Evolutionary conservation across 1,140 invertebrate species (phyloP).

Genomic region (Tetraneura akinire): DNA sequence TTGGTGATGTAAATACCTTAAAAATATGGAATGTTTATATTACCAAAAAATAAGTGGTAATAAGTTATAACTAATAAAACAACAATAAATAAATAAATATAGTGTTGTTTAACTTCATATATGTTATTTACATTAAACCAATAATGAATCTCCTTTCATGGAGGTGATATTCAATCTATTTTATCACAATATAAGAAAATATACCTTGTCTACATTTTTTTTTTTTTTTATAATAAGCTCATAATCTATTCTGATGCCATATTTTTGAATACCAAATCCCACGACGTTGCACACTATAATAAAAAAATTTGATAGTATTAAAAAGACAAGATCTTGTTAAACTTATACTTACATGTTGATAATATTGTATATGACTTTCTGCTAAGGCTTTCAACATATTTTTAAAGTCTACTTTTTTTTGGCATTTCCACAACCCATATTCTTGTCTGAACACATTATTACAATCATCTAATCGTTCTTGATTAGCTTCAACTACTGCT

Average conservation of each 20-base stretch:
- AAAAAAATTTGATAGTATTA: neutral
- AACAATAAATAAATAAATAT: conserved; percentile 14
- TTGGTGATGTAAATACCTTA: conserved; percentile 24
- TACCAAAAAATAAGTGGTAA: conserved; percentile 18
- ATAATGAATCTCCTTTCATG: neutral
- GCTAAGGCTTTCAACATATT: conserved; percentile 68
- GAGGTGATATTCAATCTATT: neutral
- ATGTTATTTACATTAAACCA: neutral
- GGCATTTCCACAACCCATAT: conserved; percentile 71
- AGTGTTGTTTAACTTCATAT: neutral
- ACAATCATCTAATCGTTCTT: conserved; percentile 71
- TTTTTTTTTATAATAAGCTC: conserved; percentile 33
- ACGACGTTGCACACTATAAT: conserved; percentile 39
- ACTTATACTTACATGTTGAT: conserved; percentile 61
- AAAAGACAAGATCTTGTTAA: neutral
- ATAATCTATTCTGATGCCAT: conserved; percentile 24
- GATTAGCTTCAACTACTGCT: conserved; percentile 62
- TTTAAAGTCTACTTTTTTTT: conserved; percentile 71
- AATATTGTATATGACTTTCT: conserved; percentile 70
- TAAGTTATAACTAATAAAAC: neutral
- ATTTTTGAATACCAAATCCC: conserved; percentile 37
- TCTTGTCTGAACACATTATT: conserved; percentile 74
- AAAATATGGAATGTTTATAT: conserved; percentile 48
- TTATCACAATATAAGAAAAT: conserved; percentile 45
- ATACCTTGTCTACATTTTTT: conserved; percentile 39